Base-by-base conservation (phyloP, 2,888 invertebrate species). In the Sinhomidia bicolor region DNA sequence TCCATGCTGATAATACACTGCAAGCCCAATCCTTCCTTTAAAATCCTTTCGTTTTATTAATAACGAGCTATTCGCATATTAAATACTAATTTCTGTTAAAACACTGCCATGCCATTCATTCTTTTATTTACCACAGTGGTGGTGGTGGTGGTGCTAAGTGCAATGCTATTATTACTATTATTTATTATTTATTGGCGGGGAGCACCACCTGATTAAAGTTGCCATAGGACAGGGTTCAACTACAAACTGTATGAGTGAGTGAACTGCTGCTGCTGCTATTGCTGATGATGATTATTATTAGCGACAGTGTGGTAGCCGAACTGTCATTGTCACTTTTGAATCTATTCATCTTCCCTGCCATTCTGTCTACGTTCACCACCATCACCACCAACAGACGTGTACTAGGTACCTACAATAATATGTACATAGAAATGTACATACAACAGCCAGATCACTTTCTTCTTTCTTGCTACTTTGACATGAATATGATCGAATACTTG, bases 191-290 rank as follows among this genome's bases (percentile, higher is more conserved):
- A n/a, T n/a, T n/a, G n/a, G 12, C 12, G 23, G 9, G 23, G 9
- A n/a, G 57, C 60, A 26, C 60, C 12, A 60, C 60, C 29, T 44
- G 26, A 74, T n/a, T 44, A 12, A 26, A 29, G 76, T 76, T 76
- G 76, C 54, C 76, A 76, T 76, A 76, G 76, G 76, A 76, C 76
- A 76, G 51, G 76, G 76, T 76, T 76, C 41, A 65, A 71, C 36
- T 3, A 36, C 36, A 36, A 7, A 36, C 12, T 36, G 65, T 32
- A 17, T 4, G 14, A 17, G 54, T 10, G n/a, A 17, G 23, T 57
- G 12, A 57, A 57, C 57, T 17, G 57, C 7, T 26, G 29, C 36
- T 65, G 65, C 36, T 29, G 36, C 65, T 65, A 14, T 62, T 29
- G 62, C n/a, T n/a, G n/a, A n/a, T n/a, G n/a, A n/a, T n/a, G n/a